phyloP scores from a whole-genome alignment of 2,113 vertebrate species.

The Sialia sialis region DNA sequence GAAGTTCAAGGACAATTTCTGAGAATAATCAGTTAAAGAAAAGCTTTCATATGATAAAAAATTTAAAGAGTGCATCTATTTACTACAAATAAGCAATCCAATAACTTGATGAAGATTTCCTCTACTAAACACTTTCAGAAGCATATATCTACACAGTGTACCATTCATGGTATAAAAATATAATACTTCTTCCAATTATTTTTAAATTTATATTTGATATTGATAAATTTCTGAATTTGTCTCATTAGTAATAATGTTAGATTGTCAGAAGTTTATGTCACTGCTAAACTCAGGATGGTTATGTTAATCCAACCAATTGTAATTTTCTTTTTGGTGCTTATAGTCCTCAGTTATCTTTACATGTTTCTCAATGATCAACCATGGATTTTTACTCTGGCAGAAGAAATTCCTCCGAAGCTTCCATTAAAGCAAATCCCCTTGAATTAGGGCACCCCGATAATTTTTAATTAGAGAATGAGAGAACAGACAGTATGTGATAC shows the following conservation, averaged over 20 bases:
- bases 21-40: not conserved
- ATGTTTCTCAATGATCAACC: not conserved
- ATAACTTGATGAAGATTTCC: not conserved
- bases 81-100: not conserved
- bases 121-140: not conserved
- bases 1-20: not conserved
- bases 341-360: not conserved
- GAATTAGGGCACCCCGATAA: not conserved
- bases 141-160: too few relatives aligned
- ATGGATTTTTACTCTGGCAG: not conserved
- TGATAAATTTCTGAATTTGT: not conserved
- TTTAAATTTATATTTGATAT: not conserved
- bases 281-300: not conserved
- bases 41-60: not conserved
- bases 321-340: not conserved
- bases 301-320: not conserved
- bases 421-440: not conserved
- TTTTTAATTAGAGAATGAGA: not conserved
- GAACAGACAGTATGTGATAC: not conserved
- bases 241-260: not conserved
- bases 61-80: not conserved
- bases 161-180: not conserved
- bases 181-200: not conserved
- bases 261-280: not conserved
- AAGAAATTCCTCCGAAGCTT: not conserved